Percentiles rank a stretch among this genome's conserved stretches.
These are phyloP conservation scores for Gadopsis marmoratus DNA, from an alignment of 2,797 vertebrate species.

Conservation along the genomic window DNA sequence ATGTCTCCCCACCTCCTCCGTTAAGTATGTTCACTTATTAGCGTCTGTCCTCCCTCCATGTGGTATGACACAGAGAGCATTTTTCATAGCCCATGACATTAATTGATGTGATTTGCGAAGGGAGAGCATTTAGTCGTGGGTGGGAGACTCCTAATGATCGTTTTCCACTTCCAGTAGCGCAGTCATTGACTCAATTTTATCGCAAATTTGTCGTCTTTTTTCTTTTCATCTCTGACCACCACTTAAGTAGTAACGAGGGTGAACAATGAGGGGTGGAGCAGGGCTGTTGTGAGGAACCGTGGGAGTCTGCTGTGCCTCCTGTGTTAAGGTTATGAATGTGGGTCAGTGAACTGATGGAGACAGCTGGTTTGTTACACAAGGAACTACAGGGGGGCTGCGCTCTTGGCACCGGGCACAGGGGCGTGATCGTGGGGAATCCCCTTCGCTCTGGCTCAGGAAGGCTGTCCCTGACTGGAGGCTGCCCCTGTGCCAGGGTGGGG, in stretches of 20 bases:
- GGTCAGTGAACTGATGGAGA: slow-evolving; percentile 85
- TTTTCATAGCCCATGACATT: slow-evolving; percentile 86
- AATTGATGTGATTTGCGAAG: slow-evolving; percentile 88
- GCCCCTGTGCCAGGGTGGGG: slow-evolving; percentile 82
- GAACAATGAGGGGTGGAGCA: slow-evolving; percentile 70
- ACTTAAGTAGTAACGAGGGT: slow-evolving; percentile 64
- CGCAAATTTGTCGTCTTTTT: slow-evolving; percentile 77
- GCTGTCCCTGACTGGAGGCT: slow-evolving; percentile 75
- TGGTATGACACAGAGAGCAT: slow-evolving; percentile 84
- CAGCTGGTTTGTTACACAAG: slow-evolving; percentile 85
- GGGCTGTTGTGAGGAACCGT: slow-evolving; percentile 61
- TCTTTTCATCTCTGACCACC: slow-evolving; percentile 81
- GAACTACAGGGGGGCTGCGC: slow-evolving; percentile 76
- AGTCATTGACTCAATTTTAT: slow-evolving; percentile 84
- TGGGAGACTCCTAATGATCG: slow-evolving; percentile 88
- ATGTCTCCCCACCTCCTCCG: slow-evolving; percentile 83
- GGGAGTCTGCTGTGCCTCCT: slow-evolving; percentile 72
- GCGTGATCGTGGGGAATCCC: slow-evolving; percentile 85
- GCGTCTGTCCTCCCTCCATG: slow-evolving; percentile 84
- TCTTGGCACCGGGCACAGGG: slow-evolving; percentile 77
- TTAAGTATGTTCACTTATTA: slow-evolving; percentile 85
- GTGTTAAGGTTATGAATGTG: slow-evolving; percentile 82
- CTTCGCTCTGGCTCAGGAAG: slow-evolving; percentile 76
- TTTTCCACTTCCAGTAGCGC: slow-evolving; percentile 87
- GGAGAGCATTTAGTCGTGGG: slow-evolving; percentile 86